A percentile compares a stretch with the other conserved stretches of the same genome.
phyloP scores from a whole-genome alignment of 2,113 vertebrate genomes.

The Erpornis zantholeuca region DNA sequence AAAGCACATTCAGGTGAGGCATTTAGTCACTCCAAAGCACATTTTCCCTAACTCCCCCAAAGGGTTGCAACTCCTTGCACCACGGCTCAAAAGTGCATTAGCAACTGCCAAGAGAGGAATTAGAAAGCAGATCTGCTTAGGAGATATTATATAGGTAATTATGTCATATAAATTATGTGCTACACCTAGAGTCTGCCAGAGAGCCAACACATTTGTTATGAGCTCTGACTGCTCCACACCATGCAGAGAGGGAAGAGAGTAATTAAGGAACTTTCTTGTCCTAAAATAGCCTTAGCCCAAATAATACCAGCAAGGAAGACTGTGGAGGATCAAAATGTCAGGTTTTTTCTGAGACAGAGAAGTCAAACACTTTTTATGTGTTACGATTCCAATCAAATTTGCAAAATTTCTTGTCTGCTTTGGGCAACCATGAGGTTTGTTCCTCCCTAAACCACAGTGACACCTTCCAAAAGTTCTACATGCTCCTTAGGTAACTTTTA shows the following conservation, averaged over 20 bases:
- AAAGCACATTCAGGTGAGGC: rapidly evolving
- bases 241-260: not conserved
- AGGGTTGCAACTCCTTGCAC: not conserved
- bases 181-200: not conserved
- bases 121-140: not conserved
- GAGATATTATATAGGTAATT: not conserved
- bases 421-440: not conserved
- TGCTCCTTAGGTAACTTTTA: not conserved
- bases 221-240: not conserved
- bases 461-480: not conserved
- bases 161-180: not conserved
- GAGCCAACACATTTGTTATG: not conserved
- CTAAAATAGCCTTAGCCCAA: not conserved
- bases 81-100: not conserved
- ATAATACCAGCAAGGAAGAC: not conserved
- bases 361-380: not conserved
- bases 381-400: rapidly evolving
- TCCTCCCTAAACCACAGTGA: not conserved
- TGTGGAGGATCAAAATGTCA: not conserved
- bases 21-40: not conserved
- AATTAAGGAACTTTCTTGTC: not conserved
- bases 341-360: not conserved
- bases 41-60: not conserved
- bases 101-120: not conserved
- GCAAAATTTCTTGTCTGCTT: not conserved